Evolutionary conservation across 2,113 vertebrate species (phyloP), one percentile per base, ranked within the genome.

Genomic region (Coryphaenoides rupestris): DNA sequence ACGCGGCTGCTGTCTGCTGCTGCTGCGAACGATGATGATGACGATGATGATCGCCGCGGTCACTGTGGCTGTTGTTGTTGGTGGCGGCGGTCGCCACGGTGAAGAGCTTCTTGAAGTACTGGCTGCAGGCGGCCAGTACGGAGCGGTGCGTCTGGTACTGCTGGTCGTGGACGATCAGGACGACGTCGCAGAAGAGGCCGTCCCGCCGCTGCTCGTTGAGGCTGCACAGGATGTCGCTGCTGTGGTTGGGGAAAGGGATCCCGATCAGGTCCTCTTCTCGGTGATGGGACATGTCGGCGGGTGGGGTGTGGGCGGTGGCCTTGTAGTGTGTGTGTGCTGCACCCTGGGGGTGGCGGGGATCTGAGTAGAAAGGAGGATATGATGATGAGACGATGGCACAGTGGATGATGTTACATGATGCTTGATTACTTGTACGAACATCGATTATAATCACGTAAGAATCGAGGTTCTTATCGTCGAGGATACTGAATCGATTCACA

Each of bases 61-160:
- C 28, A 10, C 28, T 10, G 28, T 33, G 89, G 77, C 91, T 76
- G 16, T 80, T 70, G 12, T 86, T 79, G 10, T 76, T 90, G 0
- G n/a, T 87, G 45, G 93, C 88, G 46, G 87, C 86, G 66, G 90
- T 91, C 69, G 92, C 90, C 0, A 96, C 92, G 0, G 96, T 99
- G 90, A 99, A 99, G 78, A 99, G 96, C 81, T 98, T 98, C 84
- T 98, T 96, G 78, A 99, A 99, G 80, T 99, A 99, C 80, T 97
- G 95, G 88, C 96, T 99, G 89, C 96, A 99, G 76, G 97, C 97
- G 0, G 97, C 97, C 75, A 99, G 91, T 9, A 99, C 94, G 0
- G 96, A 95, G 76, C 95, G 92, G 77, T 99, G 97, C 3, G 96
- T 99, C 62, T 92, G 91, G 83, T 97, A 99, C 70, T 99, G 95